Evolutionary conservation across 1,140 invertebrate species (phyloP).

Genomic region (Anastrepha ludens): DNA sequence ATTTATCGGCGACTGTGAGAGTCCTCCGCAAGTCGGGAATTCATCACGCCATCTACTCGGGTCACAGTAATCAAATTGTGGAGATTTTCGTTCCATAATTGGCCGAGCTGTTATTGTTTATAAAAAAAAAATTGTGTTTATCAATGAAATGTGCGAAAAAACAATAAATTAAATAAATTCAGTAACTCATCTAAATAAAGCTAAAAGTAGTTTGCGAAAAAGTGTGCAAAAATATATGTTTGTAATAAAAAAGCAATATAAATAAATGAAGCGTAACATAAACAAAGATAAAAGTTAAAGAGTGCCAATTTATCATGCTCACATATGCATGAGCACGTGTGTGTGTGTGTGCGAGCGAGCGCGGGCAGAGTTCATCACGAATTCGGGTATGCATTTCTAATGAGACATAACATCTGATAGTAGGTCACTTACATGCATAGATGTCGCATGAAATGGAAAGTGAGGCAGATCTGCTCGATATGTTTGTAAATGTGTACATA

Average conservation of each 20-base stretch:
- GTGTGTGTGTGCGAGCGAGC: too few species aligned
- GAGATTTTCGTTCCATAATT: neutral
- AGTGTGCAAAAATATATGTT: constrained; percentile 34
- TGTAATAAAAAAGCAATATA: neutral
- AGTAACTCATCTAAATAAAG: neutral
- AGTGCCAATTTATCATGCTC: neutral
- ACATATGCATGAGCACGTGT: neutral
- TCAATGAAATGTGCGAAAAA: neutral
- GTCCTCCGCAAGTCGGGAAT: constrained; percentile 56
- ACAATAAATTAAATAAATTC: constrained; percentile 25
- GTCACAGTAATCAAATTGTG: constrained; percentile 39
- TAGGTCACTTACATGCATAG: neutral
- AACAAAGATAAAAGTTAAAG: neutral
- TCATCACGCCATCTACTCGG: constrained; percentile 15
- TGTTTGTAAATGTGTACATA: neutral
- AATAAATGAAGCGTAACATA: constrained; percentile 15
- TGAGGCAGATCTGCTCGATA: neutral
- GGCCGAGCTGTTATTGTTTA: neutral
- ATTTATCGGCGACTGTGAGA: constrained; percentile 61
- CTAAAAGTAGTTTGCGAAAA: constrained; percentile 43
- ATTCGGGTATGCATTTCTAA: constrained; percentile 3
- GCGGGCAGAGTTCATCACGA: neutral
- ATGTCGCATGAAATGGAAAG: constrained; percentile 6
- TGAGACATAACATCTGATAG: neutral
- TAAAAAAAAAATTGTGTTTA: neutral